Evolutionary conservation across 2,888 invertebrate species (phyloP), one percentile per base, ranked within the genome.

Genomic region (Drosophila nr. fundita): DNA sequence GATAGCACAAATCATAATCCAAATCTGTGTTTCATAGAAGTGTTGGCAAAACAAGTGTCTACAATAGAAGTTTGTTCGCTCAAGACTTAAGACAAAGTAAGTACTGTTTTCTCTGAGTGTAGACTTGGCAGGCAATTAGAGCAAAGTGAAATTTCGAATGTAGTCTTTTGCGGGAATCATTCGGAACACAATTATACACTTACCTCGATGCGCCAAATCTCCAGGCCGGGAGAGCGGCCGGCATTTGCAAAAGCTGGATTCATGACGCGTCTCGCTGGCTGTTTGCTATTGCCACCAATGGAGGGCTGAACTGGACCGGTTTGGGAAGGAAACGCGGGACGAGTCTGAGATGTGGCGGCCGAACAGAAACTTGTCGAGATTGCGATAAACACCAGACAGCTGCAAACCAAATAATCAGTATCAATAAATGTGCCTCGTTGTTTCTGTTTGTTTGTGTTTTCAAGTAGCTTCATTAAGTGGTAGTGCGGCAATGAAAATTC

Each of bases 161-260:
- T n/a, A 48, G 8, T 38, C 27, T 13, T 6, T 38, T n/a, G 24
- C 34, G 6, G 54, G n/a, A 24, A 24, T 15, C 34, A 53, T 34
- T 24, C 24, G 10, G 34, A 45, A 30, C 27, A 21, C n/a, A 24
- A 53, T 24, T 38, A 55, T n/a, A 13, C 21, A 78, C 94, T 94
- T 92, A 97, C 97, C 95, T 97, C 97, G 73, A 97, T 95, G 91
- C 97, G 94, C 97, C 97, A 97, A 83, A 97, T 95, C 92, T 96
- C 95, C 0, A 96, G 83, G 0, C 97, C 97, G 8, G 95, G 94
- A 55, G 93, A 93, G 89, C 94, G 94, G 2, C 97, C 97, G 54
- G 96, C 95, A 76, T 95, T 95, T 66, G 94, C 95, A 91, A 97
- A 97, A 5, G 96, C 96, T 70, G 95, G 93, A 83, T 96, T 95